Conservation (phyloP, 2,888 invertebrate species). For the Alviniconcha strummeri region DNA sequence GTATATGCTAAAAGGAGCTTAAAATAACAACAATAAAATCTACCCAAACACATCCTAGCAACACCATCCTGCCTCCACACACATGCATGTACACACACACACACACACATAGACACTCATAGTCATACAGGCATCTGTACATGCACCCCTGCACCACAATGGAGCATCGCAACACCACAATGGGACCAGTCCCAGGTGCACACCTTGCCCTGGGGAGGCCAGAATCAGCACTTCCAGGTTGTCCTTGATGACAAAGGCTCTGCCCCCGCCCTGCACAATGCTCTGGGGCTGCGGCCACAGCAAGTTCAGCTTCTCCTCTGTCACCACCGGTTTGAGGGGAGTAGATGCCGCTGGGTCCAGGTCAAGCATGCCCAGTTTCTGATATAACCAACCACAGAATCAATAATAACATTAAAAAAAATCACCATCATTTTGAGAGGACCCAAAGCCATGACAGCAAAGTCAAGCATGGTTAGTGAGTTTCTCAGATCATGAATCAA, state of each 20-base stretch:
- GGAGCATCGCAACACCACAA: too few relatives aligned
- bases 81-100: not conserved
- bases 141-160: not conserved
- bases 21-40: too few relatives aligned
- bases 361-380: slow-evolving; percentile 48
- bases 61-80: too few relatives aligned
- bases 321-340: slow-evolving; percentile 48
- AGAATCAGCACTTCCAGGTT: slow-evolving; percentile 58
- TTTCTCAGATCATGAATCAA: too few relatives aligned
- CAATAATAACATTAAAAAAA: not conserved
- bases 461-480: too few relatives aligned
- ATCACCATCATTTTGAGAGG: not conserved
- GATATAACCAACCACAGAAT: not conserved
- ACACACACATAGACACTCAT: not conserved
- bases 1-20: too few relatives aligned
- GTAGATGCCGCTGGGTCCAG: slow-evolving; percentile 10
- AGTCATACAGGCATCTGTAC: not conserved
- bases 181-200: too few relatives aligned
- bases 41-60: too few relatives aligned
- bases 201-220: slow-evolving; percentile 46
- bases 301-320: slow-evolving; percentile 74
- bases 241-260: slow-evolving; percentile 64
- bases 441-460: too few relatives aligned
- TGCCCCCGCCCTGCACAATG: slow-evolving; percentile 76
- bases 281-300: slow-evolving; percentile 80